A percentile compares a stretch with the other conserved stretches of the same genome.
Conservation (phyloP, 2,888 invertebrate species). For the Chymomyza amoena region DNA sequence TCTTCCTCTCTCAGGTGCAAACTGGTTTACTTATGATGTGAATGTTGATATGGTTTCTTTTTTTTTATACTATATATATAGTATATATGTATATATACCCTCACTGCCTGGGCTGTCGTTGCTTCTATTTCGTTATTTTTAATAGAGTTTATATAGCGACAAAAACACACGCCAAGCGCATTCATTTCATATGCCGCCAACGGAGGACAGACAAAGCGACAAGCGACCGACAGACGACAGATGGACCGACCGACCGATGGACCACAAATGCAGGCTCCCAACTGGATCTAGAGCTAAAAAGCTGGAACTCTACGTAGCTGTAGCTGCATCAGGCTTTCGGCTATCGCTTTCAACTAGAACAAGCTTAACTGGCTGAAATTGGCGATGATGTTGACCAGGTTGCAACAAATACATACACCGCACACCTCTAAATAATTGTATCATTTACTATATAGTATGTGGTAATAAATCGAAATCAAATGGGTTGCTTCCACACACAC, state of each 20-base stretch:
- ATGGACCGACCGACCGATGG: not conserved
- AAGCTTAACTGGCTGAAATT: constrained; percentile 61
- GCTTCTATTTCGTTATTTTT: constrained; percentile 62
- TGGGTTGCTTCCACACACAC: constrained; percentile 39
- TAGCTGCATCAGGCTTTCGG: constrained; percentile 15
- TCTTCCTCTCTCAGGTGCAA: constrained; percentile 73
- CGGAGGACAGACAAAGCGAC: constrained; percentile 33
- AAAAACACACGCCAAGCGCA: constrained; percentile 3
- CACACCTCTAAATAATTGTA: constrained; percentile 60
- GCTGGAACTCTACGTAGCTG: constrained; percentile 10
- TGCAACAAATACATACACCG: not conserved
- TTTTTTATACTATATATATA: constrained; percentile 18
- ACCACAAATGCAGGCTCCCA: not conserved
- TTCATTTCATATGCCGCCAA: constrained; percentile 45
- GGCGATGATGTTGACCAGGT: not conserved
- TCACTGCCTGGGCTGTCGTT: constrained; percentile 24
- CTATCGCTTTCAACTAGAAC: constrained; percentile 72
- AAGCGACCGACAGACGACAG: constrained; percentile 2
- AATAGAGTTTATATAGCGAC: constrained; percentile 36
- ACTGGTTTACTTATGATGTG: constrained; percentile 73
- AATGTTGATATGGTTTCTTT: constrained; percentile 72
- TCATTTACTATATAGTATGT: constrained; percentile 64
- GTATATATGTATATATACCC: too few relatives aligned
- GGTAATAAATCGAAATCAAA: constrained; percentile 71
- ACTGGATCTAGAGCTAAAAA: constrained; percentile 13